These are phyloP conservation scores for Polyodon spathula DNA, from an alignment of 2,113 vertebrate species.

Conservation along the genomic window DNA sequence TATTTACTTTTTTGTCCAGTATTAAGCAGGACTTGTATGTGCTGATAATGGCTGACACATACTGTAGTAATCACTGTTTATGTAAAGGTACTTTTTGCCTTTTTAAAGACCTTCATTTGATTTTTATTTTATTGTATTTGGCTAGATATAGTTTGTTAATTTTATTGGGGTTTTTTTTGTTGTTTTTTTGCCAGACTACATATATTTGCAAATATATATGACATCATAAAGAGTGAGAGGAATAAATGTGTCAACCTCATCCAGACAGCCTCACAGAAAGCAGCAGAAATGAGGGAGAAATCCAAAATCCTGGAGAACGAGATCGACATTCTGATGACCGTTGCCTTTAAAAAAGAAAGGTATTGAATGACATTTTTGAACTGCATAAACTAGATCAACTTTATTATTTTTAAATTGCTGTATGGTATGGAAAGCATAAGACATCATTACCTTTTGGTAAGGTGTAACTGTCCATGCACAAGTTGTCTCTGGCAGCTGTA, in stretches of 20 bases:
- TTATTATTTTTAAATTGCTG: no score
- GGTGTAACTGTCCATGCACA: no score
- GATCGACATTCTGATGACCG: conserved; percentile 63
- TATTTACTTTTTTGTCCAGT: no score
- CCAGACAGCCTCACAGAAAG: conserved; percentile 57
- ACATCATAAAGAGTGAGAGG: conserved; percentile 63
- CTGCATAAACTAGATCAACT: no score
- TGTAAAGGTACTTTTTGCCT: background rate
- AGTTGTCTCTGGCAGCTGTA: no score
- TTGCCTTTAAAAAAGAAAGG: conserved; percentile 63
- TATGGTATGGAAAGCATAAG: no score
- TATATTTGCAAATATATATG: conserved; percentile 54
- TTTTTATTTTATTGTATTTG: no score
- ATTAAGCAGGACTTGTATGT: no score
- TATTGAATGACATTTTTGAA: conserved; percentile 25
- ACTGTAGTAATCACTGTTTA: background rate
- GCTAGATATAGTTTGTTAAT: no score
- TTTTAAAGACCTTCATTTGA: background rate
- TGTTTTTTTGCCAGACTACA: conserved; percentile 55
- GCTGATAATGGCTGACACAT: no score
- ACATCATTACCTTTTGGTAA: no score
- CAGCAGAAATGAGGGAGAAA: conserved; percentile 57
- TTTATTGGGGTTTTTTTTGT: background rate
- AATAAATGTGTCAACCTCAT: conserved; percentile 72
- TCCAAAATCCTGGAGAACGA: conserved; percentile 66